Conservation (phyloP, 2,113 vertebrate genomes). For the Coracopsis vasa region DNA sequence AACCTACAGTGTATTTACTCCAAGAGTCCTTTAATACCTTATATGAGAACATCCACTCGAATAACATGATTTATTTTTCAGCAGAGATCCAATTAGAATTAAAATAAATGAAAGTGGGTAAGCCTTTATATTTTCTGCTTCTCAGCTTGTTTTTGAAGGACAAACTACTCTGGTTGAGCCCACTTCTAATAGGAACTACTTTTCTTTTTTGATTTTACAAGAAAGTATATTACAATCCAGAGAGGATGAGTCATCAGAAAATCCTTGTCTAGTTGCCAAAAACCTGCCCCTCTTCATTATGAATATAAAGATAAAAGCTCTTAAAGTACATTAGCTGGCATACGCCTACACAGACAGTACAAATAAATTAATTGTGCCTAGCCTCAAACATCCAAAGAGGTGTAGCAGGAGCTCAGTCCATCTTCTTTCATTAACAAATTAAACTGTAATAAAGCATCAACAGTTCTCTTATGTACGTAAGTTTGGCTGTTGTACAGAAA, state of each 20-base stretch:
- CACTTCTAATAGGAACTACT: conserved; percentile 47
- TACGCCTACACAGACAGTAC: conserved; percentile 76
- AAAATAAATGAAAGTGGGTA: not conserved
- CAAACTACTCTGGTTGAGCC: conserved; percentile 38
- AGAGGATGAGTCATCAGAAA: conserved; percentile 74
- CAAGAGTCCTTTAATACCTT: not conserved
- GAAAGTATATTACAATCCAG: conserved; percentile 68
- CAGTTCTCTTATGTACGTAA: conserved; percentile 41
- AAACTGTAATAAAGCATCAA: conserved; percentile 68
- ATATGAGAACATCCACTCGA: not conserved
- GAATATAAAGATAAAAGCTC: conserved; percentile 82
- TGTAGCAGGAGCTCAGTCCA: conserved; percentile 66
- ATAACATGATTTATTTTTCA: not conserved
- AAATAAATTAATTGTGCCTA: conserved; percentile 83
- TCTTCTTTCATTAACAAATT: conserved; percentile 82
- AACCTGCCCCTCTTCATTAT: conserved; percentile 78
- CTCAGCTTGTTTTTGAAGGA: not conserved
- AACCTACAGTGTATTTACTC: not conserved
- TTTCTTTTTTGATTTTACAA: conserved; percentile 69
- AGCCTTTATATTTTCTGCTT: not conserved
- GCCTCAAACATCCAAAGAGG: conserved; percentile 74
- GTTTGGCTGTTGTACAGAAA: not conserved
- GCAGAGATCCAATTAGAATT: not conserved
- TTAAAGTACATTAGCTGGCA: conserved; percentile 77
- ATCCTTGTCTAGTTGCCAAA: conserved; percentile 74